Percentiles rank a stretch among this genome's conserved stretches.
These are phyloP conservation scores for Hyppa rectilinea DNA, from an alignment of 2,888 invertebrate genomes.

Conservation along the genomic window DNA sequence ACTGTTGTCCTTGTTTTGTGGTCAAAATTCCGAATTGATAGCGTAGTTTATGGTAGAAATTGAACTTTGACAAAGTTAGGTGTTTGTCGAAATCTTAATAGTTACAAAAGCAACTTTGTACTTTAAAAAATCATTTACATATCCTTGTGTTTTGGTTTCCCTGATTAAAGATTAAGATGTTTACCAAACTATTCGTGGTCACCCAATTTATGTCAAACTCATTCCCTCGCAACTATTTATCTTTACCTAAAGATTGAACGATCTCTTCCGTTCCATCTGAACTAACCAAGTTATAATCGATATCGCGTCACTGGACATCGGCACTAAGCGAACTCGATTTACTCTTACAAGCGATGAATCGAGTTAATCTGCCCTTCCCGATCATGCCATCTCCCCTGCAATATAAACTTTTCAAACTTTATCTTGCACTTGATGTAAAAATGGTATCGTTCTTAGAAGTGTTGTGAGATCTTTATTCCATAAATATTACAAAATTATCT, in stretches of 20 bases:
- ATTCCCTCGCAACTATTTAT: background rate
- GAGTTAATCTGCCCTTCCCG: conserved; percentile 53
- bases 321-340: conserved; percentile 52
- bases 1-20: conserved; percentile 46
- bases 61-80: background rate
- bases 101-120: background rate
- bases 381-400: conserved; percentile 39
- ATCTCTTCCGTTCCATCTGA: background rate
- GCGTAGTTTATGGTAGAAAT: background rate
- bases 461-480: background rate
- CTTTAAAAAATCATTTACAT: background rate
- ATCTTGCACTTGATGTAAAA: conserved; percentile 30
- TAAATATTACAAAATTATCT: background rate
- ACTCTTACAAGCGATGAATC: conserved; percentile 41
- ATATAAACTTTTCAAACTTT: conserved; percentile 56
- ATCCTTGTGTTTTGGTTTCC: no score
- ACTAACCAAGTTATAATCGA: conserved; percentile 25
- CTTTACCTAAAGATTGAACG: background rate
- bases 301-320: conserved; percentile 24
- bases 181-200: background rate
- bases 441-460: conserved; percentile 16
- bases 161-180: background rate
- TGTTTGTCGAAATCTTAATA: background rate
- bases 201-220: background rate
- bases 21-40: conserved; percentile 25